phyloP scores from a whole-genome alignment of 1,140 invertebrate genomes.

The Drosophila punjabiensis region DNA sequence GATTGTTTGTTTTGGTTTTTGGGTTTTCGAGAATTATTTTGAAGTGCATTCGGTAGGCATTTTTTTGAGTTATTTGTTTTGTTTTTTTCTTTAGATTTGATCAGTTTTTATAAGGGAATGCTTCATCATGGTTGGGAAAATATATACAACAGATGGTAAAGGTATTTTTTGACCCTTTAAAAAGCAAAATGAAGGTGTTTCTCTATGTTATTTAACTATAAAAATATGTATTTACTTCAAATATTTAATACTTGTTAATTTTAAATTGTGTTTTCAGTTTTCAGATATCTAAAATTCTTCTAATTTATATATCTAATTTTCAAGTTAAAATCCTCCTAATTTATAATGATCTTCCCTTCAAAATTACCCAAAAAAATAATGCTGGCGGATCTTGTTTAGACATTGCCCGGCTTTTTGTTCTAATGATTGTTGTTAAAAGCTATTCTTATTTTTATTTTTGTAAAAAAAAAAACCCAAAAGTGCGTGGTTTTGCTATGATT shows the following conservation, averaged over 20 bases:
- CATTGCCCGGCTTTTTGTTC: constrained; percentile 20
- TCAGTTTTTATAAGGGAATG: not conserved
- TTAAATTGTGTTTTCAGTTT: too few species aligned
- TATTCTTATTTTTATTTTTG: not conserved
- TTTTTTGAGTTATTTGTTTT: not conserved
- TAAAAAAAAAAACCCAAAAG: constrained; percentile 29
- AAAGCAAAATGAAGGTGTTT: not conserved
- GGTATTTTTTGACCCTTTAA: not conserved
- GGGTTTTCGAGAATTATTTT: constrained; percentile 23
- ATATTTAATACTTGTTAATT: too few species aligned
- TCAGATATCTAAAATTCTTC: not conserved
- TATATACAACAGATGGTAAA: too few species aligned
- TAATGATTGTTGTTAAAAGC: constrained; percentile 30
- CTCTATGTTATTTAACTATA: not conserved
- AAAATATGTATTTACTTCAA: too few species aligned
- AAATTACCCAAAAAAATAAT: not conserved
- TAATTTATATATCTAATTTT: not conserved
- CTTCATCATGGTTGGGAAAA: not conserved
- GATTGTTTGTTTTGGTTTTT: constrained; percentile 31
- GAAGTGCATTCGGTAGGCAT: constrained; percentile 31
- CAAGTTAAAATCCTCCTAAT: too few species aligned
- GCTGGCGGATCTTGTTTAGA: constrained; percentile 28
- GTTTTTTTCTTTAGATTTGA: not conserved
- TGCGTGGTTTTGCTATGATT: constrained; percentile 41
- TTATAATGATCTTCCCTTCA: not conserved